Percentiles rank a stretch among this genome's conserved stretches.
These are phyloP conservation scores for Stenichneumon culpator DNA, from an alignment of 2,888 invertebrate species.

Conservation along the genomic window DNA sequence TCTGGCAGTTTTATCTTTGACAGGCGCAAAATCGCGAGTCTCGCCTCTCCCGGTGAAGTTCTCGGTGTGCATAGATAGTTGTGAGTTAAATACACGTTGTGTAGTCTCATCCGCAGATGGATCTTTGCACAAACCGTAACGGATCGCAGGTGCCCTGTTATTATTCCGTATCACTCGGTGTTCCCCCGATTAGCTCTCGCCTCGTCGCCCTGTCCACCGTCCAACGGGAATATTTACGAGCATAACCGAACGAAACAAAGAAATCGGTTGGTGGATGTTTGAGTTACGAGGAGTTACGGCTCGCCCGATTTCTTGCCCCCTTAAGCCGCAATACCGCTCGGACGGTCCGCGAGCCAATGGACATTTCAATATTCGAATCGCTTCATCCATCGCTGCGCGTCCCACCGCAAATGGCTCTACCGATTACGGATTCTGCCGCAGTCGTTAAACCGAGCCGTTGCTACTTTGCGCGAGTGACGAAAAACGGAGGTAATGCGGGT, in stretches of 20 bases:
- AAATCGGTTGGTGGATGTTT: conserved; percentile 26
- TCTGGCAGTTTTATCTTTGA: conserved; percentile 38
- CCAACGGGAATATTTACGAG: conserved; percentile 45
- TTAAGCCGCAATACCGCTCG: not conserved
- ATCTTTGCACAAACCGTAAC: conserved; percentile 43
- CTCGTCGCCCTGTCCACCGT: conserved; percentile 1
- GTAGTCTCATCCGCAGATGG: too few relatives aligned
- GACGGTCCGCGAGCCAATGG: not conserved
- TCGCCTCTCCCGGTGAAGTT: conserved; percentile 16
- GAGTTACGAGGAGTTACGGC: conserved; percentile 30
- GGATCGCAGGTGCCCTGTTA: conserved; percentile 48
- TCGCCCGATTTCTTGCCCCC: conserved; percentile 31
- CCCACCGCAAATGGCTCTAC: not conserved
- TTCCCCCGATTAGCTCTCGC: conserved; percentile 36
- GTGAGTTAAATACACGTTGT: not conserved
- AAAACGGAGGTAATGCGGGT: not conserved
- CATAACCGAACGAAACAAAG: conserved; percentile 19
- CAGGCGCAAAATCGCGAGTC: conserved; percentile 29
- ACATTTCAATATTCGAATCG: conserved; percentile 41
- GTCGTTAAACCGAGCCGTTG: not conserved
- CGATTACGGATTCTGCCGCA: not conserved
- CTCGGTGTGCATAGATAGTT: not conserved
- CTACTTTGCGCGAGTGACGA: not conserved
- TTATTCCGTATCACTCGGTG: conserved; percentile 48
- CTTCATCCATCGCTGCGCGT: conserved; percentile 21